A percentile compares a stretch with the other conserved stretches of the same genome.
Evolutionary conservation across 2,888 invertebrate genomes (phyloP).

Genomic region (Torymus aiolomorphi): DNA sequence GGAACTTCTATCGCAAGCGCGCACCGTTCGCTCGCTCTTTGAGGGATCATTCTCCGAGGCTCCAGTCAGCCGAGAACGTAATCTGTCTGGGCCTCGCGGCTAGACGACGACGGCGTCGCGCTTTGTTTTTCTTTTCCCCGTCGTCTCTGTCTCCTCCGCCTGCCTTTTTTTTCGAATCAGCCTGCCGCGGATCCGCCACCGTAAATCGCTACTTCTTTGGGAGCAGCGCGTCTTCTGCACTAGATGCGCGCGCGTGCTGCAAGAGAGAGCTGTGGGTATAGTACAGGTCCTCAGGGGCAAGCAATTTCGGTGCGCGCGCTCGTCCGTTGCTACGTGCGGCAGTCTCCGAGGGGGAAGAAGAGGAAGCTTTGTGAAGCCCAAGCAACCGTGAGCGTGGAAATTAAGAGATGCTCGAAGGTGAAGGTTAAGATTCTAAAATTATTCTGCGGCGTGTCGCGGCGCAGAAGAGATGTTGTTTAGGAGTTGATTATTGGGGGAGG

Average conservation of each 20-base stretch:
- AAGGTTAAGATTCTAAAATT: too few relatives aligned
- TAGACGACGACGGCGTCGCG: constrained; percentile 59
- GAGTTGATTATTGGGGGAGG: too few relatives aligned
- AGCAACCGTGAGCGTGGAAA: too few relatives aligned
- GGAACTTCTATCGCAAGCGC: too few relatives aligned
- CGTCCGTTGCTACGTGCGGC: neutral
- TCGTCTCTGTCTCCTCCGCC: constrained; percentile 30
- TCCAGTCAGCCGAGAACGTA: constrained; percentile 50
- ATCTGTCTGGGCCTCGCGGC: constrained; percentile 64
- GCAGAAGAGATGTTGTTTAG: too few relatives aligned
- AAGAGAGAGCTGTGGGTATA: too few relatives aligned
- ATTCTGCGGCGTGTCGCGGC: too few relatives aligned
- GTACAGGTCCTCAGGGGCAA: constrained; percentile 33
- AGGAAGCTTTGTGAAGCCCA: too few relatives aligned
- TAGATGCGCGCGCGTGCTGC: neutral
- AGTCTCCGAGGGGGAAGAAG: too few relatives aligned
- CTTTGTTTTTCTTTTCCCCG: constrained; percentile 1
- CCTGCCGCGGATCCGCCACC: constrained; percentile 18
- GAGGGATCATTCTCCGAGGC: constrained; percentile 46
- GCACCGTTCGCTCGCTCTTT: constrained; percentile 20
- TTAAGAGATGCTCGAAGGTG: too few relatives aligned
- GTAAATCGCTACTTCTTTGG: constrained; percentile 47
- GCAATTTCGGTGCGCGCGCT: constrained; percentile 32
- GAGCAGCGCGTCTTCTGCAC: neutral
- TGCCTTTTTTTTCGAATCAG: constrained; percentile 38